phyloP scores from a whole-genome alignment of 2,888 invertebrate genomes.

The Empis stercorea region DNA sequence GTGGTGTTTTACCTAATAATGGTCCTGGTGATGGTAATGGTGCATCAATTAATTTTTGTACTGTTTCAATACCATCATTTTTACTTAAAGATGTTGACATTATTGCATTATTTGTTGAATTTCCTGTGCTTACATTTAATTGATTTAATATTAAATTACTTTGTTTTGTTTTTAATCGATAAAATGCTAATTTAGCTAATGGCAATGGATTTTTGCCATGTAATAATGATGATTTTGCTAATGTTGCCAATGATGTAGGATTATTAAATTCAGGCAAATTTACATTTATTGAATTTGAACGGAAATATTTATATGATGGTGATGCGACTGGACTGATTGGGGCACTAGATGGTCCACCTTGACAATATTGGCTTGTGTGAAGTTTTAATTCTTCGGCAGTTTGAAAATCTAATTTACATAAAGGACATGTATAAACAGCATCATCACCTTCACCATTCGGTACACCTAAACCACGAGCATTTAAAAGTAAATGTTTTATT shows the following conservation, averaged over 20 bases:
- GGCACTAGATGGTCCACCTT: conserved; percentile 42
- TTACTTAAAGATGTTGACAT: conserved; percentile 9
- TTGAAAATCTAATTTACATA: conserved; percentile 66
- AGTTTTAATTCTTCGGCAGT: conserved; percentile 69
- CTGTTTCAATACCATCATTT: conserved; percentile 8
- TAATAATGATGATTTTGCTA: conserved; percentile 32
- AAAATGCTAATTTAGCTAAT: conserved; percentile 31
- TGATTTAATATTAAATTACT: conserved; percentile 43
- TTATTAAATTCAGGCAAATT: conserved; percentile 42
- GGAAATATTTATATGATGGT: conserved; percentile 39
- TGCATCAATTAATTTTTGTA: conserved; percentile 39
- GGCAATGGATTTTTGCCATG: conserved; percentile 30
- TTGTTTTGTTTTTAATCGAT: conserved; percentile 38
- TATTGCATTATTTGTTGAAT: conserved; percentile 5
- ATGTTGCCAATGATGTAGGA: conserved; percentile 31
- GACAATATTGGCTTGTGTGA: conserved; percentile 69
- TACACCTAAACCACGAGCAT: conserved; percentile 42
- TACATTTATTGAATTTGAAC: conserved; percentile 47
- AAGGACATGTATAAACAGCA: conserved; percentile 55
- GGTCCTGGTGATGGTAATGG: conserved; percentile 75
- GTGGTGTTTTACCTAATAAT: conserved; percentile 63
- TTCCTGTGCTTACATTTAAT: conserved; percentile 25
- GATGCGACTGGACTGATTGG: conserved; percentile 32
- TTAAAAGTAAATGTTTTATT: conserved; percentile 65
- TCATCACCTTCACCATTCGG: conserved; percentile 45